Evolutionary conservation across 2,888 invertebrate species (phyloP), one percentile per base, ranked within the genome.

Genomic region (Dendrolimus pini): DNA sequence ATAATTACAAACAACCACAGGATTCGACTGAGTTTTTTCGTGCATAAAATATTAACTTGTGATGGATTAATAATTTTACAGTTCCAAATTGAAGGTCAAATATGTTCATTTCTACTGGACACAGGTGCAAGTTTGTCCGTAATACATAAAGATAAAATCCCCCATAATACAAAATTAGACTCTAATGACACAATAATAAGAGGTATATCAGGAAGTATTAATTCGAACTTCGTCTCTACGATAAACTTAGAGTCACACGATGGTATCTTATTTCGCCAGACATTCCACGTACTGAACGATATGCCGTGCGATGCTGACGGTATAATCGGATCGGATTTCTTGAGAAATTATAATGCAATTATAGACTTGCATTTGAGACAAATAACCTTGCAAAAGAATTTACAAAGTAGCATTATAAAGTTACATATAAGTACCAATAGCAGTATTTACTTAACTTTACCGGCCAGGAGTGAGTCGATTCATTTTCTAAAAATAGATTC

Each of bases 341-440:
- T 55, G 9, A 55, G 42, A 55, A 55, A 41, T 55, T 55, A 55
- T 47, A 55, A 55, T 55, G 55, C 55, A 47, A 55, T 42, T 10
- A 55, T 55, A 55, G 55, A 55, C 14, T 47, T 55, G 18, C 41
- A 14, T 7, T 14, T 42, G 14, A 12, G 18, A 42, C 42, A 42
- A 55, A 41, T 55, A 55, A 42, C 9, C 8, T 47, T 55, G 18
- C 42, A 41, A 47, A 42, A 42, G 42, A 42, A 42, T 42, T 9
- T 42, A 42, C 9, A 9, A 10, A 42, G 42, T 42, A 14, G 14
- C 14, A 14, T 14, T 10, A 1, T 10, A 42, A 42, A 42, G 10
- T 42, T 42, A 42, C 10, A n/a, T 42, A 9, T 42, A 42, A 7
- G 10, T 42, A 9, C 42, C 42, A 42, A n/a, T n/a, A n/a, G n/a